Evolutionary conservation across 2,888 invertebrate genomes (phyloP).

Genomic region (Lysandra coridon): DNA sequence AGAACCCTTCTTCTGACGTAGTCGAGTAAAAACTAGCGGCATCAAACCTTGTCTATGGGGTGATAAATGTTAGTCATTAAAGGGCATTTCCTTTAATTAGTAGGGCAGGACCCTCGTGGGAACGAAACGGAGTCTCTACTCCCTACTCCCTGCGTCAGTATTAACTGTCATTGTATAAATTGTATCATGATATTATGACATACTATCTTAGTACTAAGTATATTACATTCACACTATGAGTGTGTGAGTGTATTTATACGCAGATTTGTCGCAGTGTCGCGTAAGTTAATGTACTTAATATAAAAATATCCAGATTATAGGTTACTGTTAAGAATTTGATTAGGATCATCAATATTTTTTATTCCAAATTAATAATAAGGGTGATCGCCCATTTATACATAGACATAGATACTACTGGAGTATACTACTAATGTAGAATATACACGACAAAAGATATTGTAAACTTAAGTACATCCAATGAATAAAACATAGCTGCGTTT

Average conservation of each 20-base stretch:
- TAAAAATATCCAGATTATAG: too few relatives aligned
- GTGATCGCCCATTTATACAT: too few relatives aligned
- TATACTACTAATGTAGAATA: too few relatives aligned
- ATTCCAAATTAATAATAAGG: background rate
- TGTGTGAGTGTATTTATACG: too few relatives aligned
- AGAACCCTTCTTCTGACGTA: background rate
- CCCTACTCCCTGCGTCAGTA: background rate
- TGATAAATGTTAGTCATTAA: conserved; percentile 35
- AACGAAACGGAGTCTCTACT: conserved; percentile 6
- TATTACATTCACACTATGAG: too few relatives aligned
- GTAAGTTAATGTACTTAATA: too few relatives aligned
- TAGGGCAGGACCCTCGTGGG: conserved; percentile 34
- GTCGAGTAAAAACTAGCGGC: conserved; percentile 22
- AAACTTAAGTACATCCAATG: too few relatives aligned
- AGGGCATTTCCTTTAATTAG: conserved; percentile 42
- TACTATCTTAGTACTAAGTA: background rate
- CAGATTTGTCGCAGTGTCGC: too few relatives aligned
- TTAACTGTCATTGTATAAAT: background rate
- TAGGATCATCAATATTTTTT: background rate
- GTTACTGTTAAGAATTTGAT: background rate
- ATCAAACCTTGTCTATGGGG: conserved; percentile 32
- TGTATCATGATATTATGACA: background rate
- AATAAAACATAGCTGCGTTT: too few relatives aligned
- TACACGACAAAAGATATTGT: too few relatives aligned
- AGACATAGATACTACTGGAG: too few relatives aligned